Evolutionary conservation across 2,888 invertebrate species (phyloP), one percentile per base, ranked within the genome.

Genomic region (Eurytoma californica): DNA sequence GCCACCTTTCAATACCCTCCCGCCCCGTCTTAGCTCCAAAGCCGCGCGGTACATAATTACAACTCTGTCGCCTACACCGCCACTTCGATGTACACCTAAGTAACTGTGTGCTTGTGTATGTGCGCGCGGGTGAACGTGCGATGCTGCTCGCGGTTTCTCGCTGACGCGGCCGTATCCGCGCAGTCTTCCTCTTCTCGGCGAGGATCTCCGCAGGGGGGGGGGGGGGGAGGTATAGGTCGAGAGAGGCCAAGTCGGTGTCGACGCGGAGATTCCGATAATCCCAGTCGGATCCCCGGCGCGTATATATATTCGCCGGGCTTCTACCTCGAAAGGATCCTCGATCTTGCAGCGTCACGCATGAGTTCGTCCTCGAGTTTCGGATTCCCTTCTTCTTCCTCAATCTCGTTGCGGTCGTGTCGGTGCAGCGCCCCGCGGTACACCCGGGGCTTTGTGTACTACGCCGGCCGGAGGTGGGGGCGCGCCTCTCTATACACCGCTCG

Each of bases 221-320:
- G 13, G 28, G 39, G 16, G 2, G 18, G 30, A 69, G 72, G 53
- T 53, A 53, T 49, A 68, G 66, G n/a, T 30, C 39, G 9, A 14
- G 9, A 67, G 66, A 30, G 67, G 20, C 58, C 66, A 16, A 75
- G 67, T 68, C 76, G 49, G 67, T 75, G 67, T 60, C 67, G 53
- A 55, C 70, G 47, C 65, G 69, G 60, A 75, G 68, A 70, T 77
- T 77, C 76, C 70, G 76, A 77, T 77, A 77, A 70, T 77, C 77
- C 70, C 20, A 63, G 65, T 49, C 47, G 4, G 12, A 14, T 20
- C 16, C 55, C 66, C 20, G 14, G 51, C n/a, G 30, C 68, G 18
- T 30, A 30, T 24, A 57, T 55, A 58, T 58, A 68, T 47, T 58
- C 58, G 58, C 24, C 13, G 39, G 51, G 14, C 49, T 70, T 60